Evolutionary conservation across 2,888 invertebrate genomes (phyloP), one percentile per base, ranked within the genome.

Genomic region (Pheosia tremula): DNA sequence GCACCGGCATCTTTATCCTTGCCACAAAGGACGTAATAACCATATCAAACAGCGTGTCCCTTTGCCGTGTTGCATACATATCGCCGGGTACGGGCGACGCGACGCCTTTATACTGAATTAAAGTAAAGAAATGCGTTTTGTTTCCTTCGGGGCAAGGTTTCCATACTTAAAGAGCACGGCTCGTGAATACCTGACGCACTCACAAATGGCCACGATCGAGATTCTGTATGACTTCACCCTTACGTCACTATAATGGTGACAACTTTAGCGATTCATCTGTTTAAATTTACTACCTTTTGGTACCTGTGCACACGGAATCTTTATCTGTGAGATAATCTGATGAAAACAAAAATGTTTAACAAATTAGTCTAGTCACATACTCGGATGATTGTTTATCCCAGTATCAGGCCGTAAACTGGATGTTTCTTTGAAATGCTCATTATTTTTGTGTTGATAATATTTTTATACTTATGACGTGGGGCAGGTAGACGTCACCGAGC

Each of bases 41-140:
- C 93, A 93, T 93, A 93, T 93, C 92, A 93, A 93, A 91, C 89
- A 84, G 88, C 87, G 88, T 90, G 89, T 92, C 91, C 92, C 88
- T 90, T 85, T 81, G 87, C 88, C 85, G 90, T 79, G 86, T 80
- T 84, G 93, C 93, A 93, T 93, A 93, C 93, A 90, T 91, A 93
- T 90, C 82, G 87, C 74, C 75, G 78, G 75, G 80, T 74, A 79
- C 73, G 77, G 78, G 64, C 59, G 69, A 71, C 73, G 74, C 79
- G 81, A 81, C 81, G 82, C 83, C 80, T 84, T 86, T 88, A 86
- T 90, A 85, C 85, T 87, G 76, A 85, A 84, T 24, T 24, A 24
- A 24, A 24, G 24, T 24, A 24, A 24, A 24, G 24, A 24, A 24
- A 24, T 24, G 87, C 83, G 85, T 88, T 90, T 92, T 91, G 91